These are phyloP conservation scores for Pediacus dermestoides DNA, from an alignment of 2,888 invertebrate genomes.

Conservation along the genomic window DNA sequence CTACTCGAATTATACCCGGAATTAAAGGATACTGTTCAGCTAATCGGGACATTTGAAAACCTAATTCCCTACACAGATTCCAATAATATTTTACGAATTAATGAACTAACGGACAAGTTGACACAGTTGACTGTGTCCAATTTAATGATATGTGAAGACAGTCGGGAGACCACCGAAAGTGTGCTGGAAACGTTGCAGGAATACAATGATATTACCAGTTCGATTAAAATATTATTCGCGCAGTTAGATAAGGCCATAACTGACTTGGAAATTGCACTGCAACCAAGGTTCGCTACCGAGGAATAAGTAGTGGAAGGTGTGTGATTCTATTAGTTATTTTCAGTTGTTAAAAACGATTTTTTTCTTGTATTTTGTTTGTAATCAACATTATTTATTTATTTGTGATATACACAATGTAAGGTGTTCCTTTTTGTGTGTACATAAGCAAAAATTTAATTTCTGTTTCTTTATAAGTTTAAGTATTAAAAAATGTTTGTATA, in stretches of 20 bases:
- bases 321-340: no score
- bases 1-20: conserved; percentile 50
- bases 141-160: conserved; percentile 46
- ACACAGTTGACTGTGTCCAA: conserved; percentile 47
- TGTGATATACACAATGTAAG: no score
- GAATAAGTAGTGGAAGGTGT: conserved; percentile 34
- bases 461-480: no score
- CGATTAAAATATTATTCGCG: conserved; percentile 51
- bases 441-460: no score
- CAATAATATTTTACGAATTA: conserved; percentile 46
- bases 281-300: conserved; percentile 41
- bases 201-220: conserved; percentile 52
- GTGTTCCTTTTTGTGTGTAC: no score
- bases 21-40: conserved; percentile 45
- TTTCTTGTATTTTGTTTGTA: no score
- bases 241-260: conserved; percentile 49
- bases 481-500: no score
- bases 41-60: conserved; percentile 46
- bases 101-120: conserved; percentile 49
- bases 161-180: conserved; percentile 43
- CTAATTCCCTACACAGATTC: conserved; percentile 49
- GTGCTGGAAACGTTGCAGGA: conserved; percentile 48
- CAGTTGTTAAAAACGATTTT: no score
- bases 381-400: no score
- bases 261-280: conserved; percentile 47